A percentile compares a stretch with the other conserved stretches of the same genome.
Evolutionary conservation across 2,113 vertebrate species (phyloP).

Genomic region (Myrmecophaga tridactyla): DNA sequence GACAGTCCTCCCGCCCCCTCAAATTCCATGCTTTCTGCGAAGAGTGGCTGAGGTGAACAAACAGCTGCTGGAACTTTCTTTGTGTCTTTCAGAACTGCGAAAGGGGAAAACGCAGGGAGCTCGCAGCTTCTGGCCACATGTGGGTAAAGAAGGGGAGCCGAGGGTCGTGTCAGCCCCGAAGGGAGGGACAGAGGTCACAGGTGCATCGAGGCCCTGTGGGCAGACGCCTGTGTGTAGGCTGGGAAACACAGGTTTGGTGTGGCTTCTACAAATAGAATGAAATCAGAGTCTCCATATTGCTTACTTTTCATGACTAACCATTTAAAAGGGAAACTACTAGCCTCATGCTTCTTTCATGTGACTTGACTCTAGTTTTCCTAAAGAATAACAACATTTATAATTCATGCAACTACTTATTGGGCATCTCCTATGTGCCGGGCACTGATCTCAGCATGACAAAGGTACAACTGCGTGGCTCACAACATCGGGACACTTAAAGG

Average conservation of each 20-base stretch:
- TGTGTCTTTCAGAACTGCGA: not conserved
- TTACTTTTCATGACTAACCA: not conserved
- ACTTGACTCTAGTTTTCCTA: not conserved
- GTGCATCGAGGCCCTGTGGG: accelerated
- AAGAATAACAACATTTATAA: not conserved
- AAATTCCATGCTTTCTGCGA: not conserved
- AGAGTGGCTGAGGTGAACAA: not conserved
- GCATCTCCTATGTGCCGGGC: not conserved
- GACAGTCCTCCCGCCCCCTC: not conserved
- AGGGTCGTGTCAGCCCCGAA: not conserved
- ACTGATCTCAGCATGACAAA: accelerated
- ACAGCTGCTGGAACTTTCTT: not conserved
- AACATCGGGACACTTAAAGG: not conserved
- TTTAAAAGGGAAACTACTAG: not conserved
- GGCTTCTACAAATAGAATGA: not conserved
- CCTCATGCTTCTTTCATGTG: not conserved
- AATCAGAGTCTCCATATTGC: not conserved
- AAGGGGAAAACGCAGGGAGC: not conserved
- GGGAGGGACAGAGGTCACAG: not conserved
- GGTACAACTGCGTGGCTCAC: accelerated
- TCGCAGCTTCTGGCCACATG: accelerated
- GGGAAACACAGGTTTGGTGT: not conserved
- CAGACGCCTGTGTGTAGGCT: not conserved
- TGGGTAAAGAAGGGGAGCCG: not conserved
- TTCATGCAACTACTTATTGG: not conserved